Evolutionary conservation across 2,888 invertebrate genomes (phyloP).

Genomic region (Philonicus albiceps): DNA sequence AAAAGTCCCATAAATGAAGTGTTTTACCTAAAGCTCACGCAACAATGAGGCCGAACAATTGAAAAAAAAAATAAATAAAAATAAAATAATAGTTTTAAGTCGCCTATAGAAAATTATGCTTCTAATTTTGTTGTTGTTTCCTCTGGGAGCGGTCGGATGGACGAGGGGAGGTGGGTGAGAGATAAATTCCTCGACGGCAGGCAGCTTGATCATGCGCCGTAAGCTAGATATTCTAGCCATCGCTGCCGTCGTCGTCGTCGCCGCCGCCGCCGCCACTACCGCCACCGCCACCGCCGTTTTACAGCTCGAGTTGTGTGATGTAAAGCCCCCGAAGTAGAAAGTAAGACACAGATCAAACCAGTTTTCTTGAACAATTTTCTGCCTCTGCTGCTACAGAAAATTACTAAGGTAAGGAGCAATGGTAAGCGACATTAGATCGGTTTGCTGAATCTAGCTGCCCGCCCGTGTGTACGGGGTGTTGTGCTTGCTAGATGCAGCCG

Average conservation of each 20-base stretch:
- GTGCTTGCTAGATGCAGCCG: neutral
- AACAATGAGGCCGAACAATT: neutral
- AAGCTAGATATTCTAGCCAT: neutral
- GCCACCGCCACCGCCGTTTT: neutral
- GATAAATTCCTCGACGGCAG: neutral
- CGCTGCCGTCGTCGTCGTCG: neutral
- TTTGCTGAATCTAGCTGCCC: neutral
- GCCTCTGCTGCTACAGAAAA: slow-evolving; percentile 11
- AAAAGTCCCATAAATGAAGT: neutral
- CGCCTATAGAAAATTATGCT: neutral
- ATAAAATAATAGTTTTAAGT: neutral
- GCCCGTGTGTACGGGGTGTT: neutral
- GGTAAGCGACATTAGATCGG: slow-evolving; percentile 27
- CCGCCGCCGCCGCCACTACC: neutral
- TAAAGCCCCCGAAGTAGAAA: slow-evolving; percentile 25
- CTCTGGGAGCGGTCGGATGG: neutral
- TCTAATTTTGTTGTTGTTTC: neutral
- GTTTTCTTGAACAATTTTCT: slow-evolving; percentile 16
- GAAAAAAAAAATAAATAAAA: neutral
- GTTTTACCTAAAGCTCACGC: neutral
- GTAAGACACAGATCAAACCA: slow-evolving; percentile 40
- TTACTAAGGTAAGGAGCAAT: slow-evolving; percentile 20
- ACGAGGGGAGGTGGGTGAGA: neutral
- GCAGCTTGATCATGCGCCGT: neutral
- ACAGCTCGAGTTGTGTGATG: neutral